These are phyloP conservation scores for Ciona savignyi DNA, from an alignment of 23 tunicate species.

Conservation along the genomic window DNA sequence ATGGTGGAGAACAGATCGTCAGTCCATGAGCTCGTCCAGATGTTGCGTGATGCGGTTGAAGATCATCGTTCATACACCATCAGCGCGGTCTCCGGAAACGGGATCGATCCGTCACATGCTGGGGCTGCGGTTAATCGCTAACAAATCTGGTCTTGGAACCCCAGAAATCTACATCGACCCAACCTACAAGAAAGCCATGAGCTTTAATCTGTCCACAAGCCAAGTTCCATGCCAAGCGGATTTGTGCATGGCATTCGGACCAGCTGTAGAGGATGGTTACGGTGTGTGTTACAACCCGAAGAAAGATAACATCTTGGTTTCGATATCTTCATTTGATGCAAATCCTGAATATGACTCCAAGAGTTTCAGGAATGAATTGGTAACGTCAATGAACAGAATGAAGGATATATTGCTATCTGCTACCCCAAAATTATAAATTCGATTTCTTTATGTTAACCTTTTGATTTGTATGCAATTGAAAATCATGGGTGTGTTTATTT, in stretches of 20 bases:
- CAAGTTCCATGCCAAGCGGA: slow-evolving; percentile 83
- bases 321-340: slow-evolving; percentile 37
- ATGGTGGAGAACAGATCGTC: slow-evolving; percentile 5
- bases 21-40: slow-evolving; percentile 10
- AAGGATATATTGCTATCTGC: slow-evolving; percentile 24
- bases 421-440: slow-evolving; percentile 30
- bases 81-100: slow-evolving; percentile 66
- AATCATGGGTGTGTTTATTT: too few species aligned
- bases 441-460: too few species aligned
- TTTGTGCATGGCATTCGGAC: slow-evolving; percentile 88
- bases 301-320: slow-evolving; percentile 38
- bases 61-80: slow-evolving; percentile 41
- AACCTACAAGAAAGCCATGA: slow-evolving; percentile 57
- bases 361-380: slow-evolving; percentile 21
- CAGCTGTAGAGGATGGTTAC: slow-evolving; percentile 70
- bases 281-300: slow-evolving; percentile 90
- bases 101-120: slow-evolving; percentile 83
- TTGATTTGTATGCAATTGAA: too few species aligned
- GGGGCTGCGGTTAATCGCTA: slow-evolving; percentile 58
- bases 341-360: slow-evolving; percentile 54
- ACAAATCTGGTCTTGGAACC: slow-evolving; percentile 28
- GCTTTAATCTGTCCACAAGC: slow-evolving; percentile 86
- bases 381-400: slow-evolving; percentile 39
- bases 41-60: slow-evolving; percentile 45
- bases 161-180: slow-evolving; percentile 58